A percentile compares a stretch with the other conserved stretches of the same genome.
Conservation (phyloP, 2,888 invertebrate genomes). For the Drosophila ustulata region DNA sequence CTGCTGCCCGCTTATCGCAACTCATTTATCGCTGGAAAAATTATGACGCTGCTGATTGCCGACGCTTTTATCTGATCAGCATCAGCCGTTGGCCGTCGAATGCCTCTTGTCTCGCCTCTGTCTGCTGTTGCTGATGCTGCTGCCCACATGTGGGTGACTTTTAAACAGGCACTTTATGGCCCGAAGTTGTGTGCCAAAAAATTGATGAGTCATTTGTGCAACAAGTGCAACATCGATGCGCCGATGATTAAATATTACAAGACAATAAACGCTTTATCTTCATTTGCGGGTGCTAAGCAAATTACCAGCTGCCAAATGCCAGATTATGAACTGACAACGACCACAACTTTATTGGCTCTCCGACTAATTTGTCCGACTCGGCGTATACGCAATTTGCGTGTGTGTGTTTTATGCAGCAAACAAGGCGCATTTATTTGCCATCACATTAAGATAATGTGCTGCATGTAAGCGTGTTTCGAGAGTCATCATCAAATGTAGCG, state of each 20-base stretch:
- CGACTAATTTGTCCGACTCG: slow-evolving; percentile 47
- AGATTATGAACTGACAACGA: slow-evolving; percentile 66
- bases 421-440: slow-evolving; percentile 70
- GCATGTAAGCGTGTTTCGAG: slow-evolving; percentile 69
- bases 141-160: slow-evolving; percentile 63
- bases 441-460: slow-evolving; percentile 80
- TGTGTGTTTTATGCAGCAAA: slow-evolving; percentile 43
- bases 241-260: slow-evolving; percentile 75
- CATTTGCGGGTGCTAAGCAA: slow-evolving; percentile 74
- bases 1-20: slow-evolving; percentile 76
- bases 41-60: slow-evolving; percentile 82
- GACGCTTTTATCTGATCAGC: slow-evolving; percentile 77
- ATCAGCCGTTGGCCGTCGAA: slow-evolving; percentile 14
- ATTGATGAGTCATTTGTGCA: slow-evolving; percentile 73
- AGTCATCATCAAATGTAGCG: slow-evolving; percentile 74
- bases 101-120: background rate
- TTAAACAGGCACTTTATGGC: slow-evolving; percentile 54
- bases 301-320: slow-evolving; percentile 67
- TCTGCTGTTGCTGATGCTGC: background rate
- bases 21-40: slow-evolving; percentile 84
- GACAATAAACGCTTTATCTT: slow-evolving; percentile 78
- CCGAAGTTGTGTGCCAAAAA: slow-evolving; percentile 47
- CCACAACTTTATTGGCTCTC: slow-evolving; percentile 37
- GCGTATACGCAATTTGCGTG: slow-evolving; percentile 51
- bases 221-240: slow-evolving; percentile 62